These are phyloP conservation scores for Amaurobius ferox DNA, from an alignment of 2,888 invertebrate species.

Conservation along the genomic window DNA sequence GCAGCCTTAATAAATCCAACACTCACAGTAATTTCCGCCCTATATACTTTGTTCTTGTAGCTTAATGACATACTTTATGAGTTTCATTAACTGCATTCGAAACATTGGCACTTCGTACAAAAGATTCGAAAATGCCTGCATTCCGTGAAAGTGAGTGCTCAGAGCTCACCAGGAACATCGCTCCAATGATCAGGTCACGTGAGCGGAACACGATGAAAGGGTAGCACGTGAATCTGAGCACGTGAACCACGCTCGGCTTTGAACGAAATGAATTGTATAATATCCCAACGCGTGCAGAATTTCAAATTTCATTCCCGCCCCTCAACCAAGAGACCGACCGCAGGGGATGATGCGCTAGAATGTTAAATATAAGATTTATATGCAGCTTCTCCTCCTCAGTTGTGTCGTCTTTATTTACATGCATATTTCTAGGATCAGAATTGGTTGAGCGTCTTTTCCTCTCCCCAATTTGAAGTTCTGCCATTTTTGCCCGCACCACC, in stretches of 20 bases:
- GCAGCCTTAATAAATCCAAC: no score
- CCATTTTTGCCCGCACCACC: no score
- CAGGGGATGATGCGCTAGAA: no score
- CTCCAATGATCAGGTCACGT: not conserved
- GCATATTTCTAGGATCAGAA: no score
- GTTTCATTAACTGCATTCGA: not conserved
- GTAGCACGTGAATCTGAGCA: not conserved
- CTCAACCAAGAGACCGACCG: no score
- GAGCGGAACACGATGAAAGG: slow-evolving; percentile 20
- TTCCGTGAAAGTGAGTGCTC: slow-evolving; percentile 12
- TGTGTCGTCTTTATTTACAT: no score
- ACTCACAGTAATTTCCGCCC: not conserved
- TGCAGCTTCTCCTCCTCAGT: no score
- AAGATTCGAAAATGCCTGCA: not conserved
- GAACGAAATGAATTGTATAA: not conserved
- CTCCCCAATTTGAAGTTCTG: no score
- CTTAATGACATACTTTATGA: not conserved
- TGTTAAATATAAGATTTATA: no score
- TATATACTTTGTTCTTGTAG: not conserved
- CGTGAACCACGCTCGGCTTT: not conserved
- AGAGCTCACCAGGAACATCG: slow-evolving; percentile 9
- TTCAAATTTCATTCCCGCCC: not conserved
- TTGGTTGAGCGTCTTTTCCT: no score
- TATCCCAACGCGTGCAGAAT: not conserved
- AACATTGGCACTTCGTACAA: not conserved